A percentile compares a stretch with the other conserved stretches of the same genome.
Conservation (phyloP, 2,113 vertebrate species). For the Entelurus aequoreus region DNA sequence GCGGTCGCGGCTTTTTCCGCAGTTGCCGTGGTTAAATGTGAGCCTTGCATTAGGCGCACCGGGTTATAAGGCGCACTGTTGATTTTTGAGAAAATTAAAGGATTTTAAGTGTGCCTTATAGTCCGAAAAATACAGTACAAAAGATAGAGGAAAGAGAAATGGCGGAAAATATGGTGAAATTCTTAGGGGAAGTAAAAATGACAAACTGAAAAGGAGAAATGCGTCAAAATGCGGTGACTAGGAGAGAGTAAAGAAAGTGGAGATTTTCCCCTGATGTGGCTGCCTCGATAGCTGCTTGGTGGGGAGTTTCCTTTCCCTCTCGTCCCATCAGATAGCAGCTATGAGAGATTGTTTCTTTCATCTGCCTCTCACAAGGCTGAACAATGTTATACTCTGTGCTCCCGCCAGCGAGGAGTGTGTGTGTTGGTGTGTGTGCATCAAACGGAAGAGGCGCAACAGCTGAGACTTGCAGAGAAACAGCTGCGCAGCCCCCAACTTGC, state of each 20-base stretch:
- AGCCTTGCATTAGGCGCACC: no score
- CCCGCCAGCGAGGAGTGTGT: constrained; percentile 16
- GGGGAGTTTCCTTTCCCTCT: constrained; percentile 5
- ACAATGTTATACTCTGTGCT: constrained; percentile 50
- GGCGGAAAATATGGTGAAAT: background rate
- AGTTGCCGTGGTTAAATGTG: no score
- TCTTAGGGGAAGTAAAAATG: background rate
- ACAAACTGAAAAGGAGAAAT: background rate
- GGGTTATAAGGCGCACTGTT: no score
- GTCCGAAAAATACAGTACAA: background rate
- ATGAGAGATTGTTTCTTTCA: constrained; percentile 44
- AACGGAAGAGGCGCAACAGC: constrained; percentile 66
- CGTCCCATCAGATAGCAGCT: constrained; percentile 43
- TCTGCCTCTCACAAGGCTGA: constrained; percentile 39
- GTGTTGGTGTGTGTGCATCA: constrained; percentile 3
- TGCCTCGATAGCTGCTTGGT: constrained; percentile 12
- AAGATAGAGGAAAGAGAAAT: background rate
- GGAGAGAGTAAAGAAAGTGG: background rate
- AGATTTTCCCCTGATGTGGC: constrained; percentile 25
- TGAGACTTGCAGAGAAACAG: constrained; percentile 65
- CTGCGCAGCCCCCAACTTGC: constrained; percentile 60
- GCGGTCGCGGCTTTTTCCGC: no score
- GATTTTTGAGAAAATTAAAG: no score
- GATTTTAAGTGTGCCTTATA: no score
- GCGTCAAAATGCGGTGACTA: background rate